phyloP scores from a whole-genome alignment of 2,888 invertebrate species.

The Keiferia lycopersicella region DNA sequence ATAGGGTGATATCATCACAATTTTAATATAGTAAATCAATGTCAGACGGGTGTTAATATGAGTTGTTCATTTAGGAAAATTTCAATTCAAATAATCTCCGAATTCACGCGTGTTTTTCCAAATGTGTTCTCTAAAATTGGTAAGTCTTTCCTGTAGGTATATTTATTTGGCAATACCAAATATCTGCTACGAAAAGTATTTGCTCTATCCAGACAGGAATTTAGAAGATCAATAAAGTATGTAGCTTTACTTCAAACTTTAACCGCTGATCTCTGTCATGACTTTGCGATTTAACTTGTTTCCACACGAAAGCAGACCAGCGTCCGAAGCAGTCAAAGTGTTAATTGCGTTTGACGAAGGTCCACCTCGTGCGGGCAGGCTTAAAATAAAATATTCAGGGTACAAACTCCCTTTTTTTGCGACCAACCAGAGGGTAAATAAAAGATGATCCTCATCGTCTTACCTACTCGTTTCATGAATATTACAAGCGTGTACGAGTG shows the following conservation, averaged over 20 bases:
- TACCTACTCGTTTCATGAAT: constrained; percentile 24
- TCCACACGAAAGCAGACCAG: not conserved
- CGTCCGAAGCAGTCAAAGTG: constrained; percentile 1
- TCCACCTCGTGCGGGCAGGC: not conserved
- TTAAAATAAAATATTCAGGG: constrained; percentile 25
- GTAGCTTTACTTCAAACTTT: not conserved
- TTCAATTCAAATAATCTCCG: no score
- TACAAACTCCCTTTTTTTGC: constrained; percentile 18
- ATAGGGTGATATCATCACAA: not conserved
- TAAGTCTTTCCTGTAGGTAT: no score
- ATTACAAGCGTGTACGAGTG: constrained; percentile 20
- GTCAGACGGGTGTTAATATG: no score
- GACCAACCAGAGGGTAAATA: not conserved
- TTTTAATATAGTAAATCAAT: not conserved
- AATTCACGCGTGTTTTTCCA: no score
- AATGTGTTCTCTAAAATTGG: no score
- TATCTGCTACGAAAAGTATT: not conserved
- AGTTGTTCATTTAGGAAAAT: no score
- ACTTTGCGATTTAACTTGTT: not conserved
- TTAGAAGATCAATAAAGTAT: constrained; percentile 19
- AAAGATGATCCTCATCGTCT: constrained; percentile 21
- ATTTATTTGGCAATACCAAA: not conserved
- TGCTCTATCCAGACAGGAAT: not conserved
- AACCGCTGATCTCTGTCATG: not conserved
- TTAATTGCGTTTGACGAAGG: constrained; percentile 15